A percentile compares a stretch with the other conserved stretches of the same genome.
Evolutionary conservation across 1,140 invertebrate genomes (phyloP).

Genomic region (Gryon sp.): DNA sequence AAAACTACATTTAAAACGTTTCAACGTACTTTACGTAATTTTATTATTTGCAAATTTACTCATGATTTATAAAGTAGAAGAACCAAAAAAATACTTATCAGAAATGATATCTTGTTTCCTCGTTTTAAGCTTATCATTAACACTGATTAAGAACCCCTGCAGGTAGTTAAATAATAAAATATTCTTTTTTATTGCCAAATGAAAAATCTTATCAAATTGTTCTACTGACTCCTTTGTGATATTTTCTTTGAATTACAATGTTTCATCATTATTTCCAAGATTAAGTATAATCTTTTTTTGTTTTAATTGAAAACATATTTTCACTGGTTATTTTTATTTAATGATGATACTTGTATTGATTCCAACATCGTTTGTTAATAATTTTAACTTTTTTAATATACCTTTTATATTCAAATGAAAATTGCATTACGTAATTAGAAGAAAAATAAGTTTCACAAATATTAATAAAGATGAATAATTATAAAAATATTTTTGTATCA

Average conservation of each 20-base stretch:
- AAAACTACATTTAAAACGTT: no score
- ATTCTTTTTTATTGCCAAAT: conserved; percentile 19
- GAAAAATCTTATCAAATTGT: conserved; percentile 33
- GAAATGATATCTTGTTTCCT: conserved; percentile 47
- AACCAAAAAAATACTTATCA: conserved; percentile 48
- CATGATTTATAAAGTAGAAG: conserved; percentile 10
- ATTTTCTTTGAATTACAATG: conserved; percentile 7
- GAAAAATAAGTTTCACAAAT: no score
- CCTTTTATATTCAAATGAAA: no score
- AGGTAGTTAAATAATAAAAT: conserved; percentile 42
- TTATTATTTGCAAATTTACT: conserved; percentile 19
- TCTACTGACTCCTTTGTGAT: background rate
- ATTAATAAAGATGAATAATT: no score
- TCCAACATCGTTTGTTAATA: no score
- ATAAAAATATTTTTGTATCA: no score
- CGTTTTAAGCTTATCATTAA: conserved; percentile 42
- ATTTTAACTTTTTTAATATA: no score
- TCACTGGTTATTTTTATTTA: background rate
- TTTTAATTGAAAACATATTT: background rate
- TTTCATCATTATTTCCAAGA: background rate
- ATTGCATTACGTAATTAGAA: no score
- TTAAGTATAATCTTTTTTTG: background rate
- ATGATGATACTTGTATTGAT: no score
- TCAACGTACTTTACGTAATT: conserved; percentile 41
- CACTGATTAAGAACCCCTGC: conserved; percentile 58